Percentiles rank a stretch among this genome's conserved stretches.
Evolutionary conservation across 1,140 invertebrate species (phyloP).

Genomic region (Phthorimaea operculella): DNA sequence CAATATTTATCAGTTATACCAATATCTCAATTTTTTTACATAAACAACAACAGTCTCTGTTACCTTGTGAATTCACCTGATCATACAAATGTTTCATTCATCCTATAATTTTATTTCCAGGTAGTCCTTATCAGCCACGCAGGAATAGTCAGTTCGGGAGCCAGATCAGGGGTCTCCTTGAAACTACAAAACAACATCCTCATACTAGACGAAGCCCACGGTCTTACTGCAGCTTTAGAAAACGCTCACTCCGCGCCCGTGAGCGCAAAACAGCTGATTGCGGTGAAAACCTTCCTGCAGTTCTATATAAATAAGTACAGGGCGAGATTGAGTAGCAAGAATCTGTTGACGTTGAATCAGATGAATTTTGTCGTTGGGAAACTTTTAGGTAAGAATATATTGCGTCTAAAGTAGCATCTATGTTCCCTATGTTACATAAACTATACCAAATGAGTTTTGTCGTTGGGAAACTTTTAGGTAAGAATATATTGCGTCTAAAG

Average conservation of each 20-base stretch:
- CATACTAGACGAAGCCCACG: constrained; percentile 98
- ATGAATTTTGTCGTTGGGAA: constrained; percentile 83
- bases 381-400: constrained; percentile 68
- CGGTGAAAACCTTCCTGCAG: constrained; percentile 77
- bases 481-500: neutral
- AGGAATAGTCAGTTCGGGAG: constrained; percentile 86
- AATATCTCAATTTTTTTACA: too few relatives aligned
- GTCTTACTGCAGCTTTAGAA: constrained; percentile 91
- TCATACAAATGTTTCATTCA: constrained; percentile 8
- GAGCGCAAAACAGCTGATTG: constrained; percentile 72
- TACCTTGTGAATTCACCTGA: neutral
- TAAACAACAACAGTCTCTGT: too few relatives aligned
- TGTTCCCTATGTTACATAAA: too few relatives aligned
- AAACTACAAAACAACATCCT: constrained; percentile 86
- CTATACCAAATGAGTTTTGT: constrained; percentile 91
- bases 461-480: constrained; percentile 78
- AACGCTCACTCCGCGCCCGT: constrained; percentile 86
- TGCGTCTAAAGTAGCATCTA: too few relatives aligned
- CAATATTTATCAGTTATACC: too few relatives aligned
- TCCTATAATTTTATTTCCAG: constrained; percentile 30
- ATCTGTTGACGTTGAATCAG: constrained; percentile 88
- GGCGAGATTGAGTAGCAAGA: constrained; percentile 81
- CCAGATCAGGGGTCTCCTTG: constrained; percentile 86
- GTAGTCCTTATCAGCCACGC: constrained; percentile 88
- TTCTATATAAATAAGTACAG: constrained; percentile 86